Evolutionary conservation across 2,888 invertebrate genomes (phyloP).

Genomic region (Orthonychiurus folsomi): DNA sequence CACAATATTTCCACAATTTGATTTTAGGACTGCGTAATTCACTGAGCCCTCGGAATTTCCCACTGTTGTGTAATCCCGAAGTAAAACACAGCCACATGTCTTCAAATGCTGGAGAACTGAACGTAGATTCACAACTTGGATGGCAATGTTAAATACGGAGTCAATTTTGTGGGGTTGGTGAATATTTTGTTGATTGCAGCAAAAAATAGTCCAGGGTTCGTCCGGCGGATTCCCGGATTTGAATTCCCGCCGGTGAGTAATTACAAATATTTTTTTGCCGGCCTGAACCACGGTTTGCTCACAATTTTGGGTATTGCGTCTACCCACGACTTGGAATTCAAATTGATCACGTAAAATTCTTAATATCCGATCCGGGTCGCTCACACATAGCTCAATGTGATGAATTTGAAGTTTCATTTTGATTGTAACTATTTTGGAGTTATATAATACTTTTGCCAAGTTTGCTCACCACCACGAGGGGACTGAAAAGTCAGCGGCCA

Average conservation of each 20-base stretch:
- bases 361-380: slow-evolving; percentile 40
- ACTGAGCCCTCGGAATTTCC: slow-evolving; percentile 42
- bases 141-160: slow-evolving; percentile 46
- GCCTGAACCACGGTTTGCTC: slow-evolving; percentile 42
- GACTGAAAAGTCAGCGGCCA: too few relatives aligned
- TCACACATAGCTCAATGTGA: slow-evolving; percentile 43
- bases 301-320: slow-evolving; percentile 33
- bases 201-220: slow-evolving; percentile 36
- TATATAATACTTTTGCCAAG: too few relatives aligned
- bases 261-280: slow-evolving; percentile 41
- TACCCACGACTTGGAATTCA: slow-evolving; percentile 38
- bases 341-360: slow-evolving; percentile 40
- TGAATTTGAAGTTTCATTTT: slow-evolving; percentile 41
- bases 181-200: slow-evolving; percentile 26
- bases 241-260: slow-evolving; percentile 39
- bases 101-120: slow-evolving; percentile 17
- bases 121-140: slow-evolving; percentile 43
- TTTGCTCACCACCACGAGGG: too few relatives aligned
- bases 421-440: not conserved
- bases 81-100: slow-evolving; percentile 40
- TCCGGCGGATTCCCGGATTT: not conserved
- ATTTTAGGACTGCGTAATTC: slow-evolving; percentile 43
- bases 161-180: slow-evolving; percentile 37
- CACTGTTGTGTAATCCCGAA: slow-evolving; percentile 39
- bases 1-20: slow-evolving; percentile 46